Base-by-base conservation (phyloP, 2,888 invertebrate genomes). In the Drosophila meridiana region DNA sequence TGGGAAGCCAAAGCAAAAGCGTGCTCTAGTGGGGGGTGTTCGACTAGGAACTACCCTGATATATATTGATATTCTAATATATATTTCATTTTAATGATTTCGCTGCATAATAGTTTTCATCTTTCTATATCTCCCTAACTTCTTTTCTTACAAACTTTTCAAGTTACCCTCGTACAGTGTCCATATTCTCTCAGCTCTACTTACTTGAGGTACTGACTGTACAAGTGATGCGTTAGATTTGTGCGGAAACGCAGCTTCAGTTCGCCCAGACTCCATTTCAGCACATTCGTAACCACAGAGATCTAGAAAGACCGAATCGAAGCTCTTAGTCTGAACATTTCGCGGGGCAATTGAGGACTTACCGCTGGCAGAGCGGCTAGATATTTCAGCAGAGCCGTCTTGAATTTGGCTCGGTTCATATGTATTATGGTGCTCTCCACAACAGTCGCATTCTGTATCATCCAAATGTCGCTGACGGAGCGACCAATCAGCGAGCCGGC, bases 401-500 rank as follows among this genome's bases (percentile, higher is more conserved):
- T 95, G 93, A 99, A 99, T 71, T 96, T 94, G 8, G 94, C 92
- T 73, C 94, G 95, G 92, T 99, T 95, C 95, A 97, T 97, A 78
- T 97, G 96, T 85, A 99, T 98, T 77, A 99, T 99, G 6, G 98
- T 96, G 92, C 98, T 97, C 94, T 99, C 99, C 84, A 99, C 96
- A 64, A 97, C 95, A 2, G 99, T 99, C 13, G 97, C 97, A 92
- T 97, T 98, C 90, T 97, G 97, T 83, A 99, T 99, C 94, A 99
- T 96, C 98, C 99, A 99, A 61, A 99, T 95, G 93, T 99, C 99
- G 91, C 99, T 99, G 81, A 98, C 95, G 0, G 99, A 99, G 82
- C 99, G 95, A 3, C 97, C 96, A 30, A 99, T 95, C 48, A 99
- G 94, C 5, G 98, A 96, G 5, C 94, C 91, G 0, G 99, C 99